Evolutionary conservation across 2,113 vertebrate genomes (phyloP).

Genomic region (Ceyx melanurus): DNA sequence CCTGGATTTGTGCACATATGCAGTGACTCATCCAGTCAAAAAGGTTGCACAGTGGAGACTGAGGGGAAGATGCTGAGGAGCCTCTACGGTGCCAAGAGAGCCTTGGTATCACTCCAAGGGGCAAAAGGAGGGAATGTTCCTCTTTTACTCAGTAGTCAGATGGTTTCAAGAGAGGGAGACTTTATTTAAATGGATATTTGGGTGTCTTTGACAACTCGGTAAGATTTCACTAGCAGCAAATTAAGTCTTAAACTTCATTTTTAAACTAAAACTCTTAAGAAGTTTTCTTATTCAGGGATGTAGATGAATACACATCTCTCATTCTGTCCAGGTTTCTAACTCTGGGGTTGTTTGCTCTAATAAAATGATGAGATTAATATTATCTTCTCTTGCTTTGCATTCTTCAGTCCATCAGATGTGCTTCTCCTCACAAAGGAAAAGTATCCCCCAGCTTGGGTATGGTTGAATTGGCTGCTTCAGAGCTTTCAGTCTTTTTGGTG

Average conservation of each 20-base stretch:
- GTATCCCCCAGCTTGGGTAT: background rate
- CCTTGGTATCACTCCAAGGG: background rate
- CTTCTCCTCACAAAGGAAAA: background rate
- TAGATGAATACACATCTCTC: background rate
- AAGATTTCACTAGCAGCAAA: background rate
- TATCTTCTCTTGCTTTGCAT: background rate
- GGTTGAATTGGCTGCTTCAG: background rate
- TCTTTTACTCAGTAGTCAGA: background rate
- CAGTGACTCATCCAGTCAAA: slow-evolving; percentile 3
- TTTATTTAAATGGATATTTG: background rate
- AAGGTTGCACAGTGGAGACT: background rate
- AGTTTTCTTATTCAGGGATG: background rate
- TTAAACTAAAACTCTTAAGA: background rate
- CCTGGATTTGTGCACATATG: background rate
- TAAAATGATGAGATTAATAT: rapidly evolving
- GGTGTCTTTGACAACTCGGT: background rate
- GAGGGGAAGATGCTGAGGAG: background rate
- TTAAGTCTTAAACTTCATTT: background rate
- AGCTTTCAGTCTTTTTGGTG: background rate
- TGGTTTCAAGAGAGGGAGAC: background rate
- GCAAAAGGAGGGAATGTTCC: background rate
- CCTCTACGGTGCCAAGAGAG: background rate
- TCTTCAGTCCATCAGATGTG: background rate
- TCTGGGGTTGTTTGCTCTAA: background rate
- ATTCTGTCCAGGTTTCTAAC: background rate